Conservation (phyloP, 1,140 invertebrate species). For the Nomia melanderi region DNA sequence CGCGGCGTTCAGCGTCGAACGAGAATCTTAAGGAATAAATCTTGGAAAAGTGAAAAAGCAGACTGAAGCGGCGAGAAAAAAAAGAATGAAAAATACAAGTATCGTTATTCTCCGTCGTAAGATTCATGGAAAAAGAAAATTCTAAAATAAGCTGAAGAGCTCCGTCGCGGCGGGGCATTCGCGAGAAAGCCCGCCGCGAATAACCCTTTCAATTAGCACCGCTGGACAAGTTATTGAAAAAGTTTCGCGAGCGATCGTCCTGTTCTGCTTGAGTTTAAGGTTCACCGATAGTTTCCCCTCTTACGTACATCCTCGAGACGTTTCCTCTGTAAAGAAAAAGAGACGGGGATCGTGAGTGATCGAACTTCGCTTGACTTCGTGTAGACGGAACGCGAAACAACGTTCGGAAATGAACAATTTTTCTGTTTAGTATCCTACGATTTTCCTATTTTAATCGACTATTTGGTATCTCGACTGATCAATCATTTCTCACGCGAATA, state of each 20-base stretch:
- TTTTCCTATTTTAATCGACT: too few relatives aligned
- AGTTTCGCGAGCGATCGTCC: conserved; percentile 23
- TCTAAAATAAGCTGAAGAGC: background rate
- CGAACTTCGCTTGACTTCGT: background rate
- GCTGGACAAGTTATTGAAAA: conserved; percentile 38
- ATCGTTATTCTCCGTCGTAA: too few relatives aligned
- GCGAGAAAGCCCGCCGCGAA: background rate
- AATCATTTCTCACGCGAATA: too few relatives aligned
- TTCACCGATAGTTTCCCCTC: conserved; percentile 57
- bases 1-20: conserved; percentile 18
- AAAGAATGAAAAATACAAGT: background rate
- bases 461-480: too few relatives aligned
- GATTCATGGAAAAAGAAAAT: too few relatives aligned
- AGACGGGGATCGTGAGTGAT: conserved; percentile 58
- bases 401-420: conserved; percentile 19
- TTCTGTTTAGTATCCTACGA: too few relatives aligned
- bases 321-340: conserved; percentile 82
- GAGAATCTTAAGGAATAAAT: too few relatives aligned
- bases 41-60: conserved; percentile 19
- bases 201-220: conserved; percentile 19
- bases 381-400: conserved; percentile 41
- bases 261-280: conserved; percentile 47
- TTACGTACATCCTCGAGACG: conserved; percentile 84
- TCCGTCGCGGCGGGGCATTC: background rate
- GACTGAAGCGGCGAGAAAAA: background rate